These are phyloP conservation scores for Cephalopholis sonnerati DNA, from an alignment of 2,113 vertebrate species.

Conservation along the genomic window DNA sequence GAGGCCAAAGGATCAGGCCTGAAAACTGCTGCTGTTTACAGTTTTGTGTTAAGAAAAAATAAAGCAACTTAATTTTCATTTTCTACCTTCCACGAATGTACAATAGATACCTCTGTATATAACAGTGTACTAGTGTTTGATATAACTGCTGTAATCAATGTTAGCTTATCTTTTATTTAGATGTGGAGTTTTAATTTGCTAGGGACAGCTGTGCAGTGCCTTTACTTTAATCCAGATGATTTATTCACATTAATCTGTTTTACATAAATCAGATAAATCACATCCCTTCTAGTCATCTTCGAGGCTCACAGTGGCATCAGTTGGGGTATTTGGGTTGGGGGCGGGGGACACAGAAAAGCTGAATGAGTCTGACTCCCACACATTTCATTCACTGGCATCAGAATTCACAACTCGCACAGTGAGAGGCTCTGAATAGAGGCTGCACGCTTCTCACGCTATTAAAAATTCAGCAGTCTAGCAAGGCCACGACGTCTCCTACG, in stretches of 20 bases:
- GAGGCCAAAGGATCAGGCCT: not conserved
- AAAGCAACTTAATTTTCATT: not conserved
- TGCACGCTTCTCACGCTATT: conserved; percentile 81
- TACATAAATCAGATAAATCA: conserved; percentile 23
- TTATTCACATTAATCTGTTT: conserved; percentile 18
- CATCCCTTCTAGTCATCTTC: conserved; percentile 41
- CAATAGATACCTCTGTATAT: not conserved
- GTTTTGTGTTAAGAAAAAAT: not conserved
- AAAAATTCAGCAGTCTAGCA: conserved; percentile 89
- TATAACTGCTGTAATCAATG: not conserved
- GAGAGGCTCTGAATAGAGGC: conserved; percentile 79
- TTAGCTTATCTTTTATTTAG: conserved; percentile 10
- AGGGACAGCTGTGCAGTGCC: not conserved
- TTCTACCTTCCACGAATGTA: conserved; percentile 7
- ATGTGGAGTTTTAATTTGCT: conserved; percentile 8
- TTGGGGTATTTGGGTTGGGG: conserved; percentile 70
- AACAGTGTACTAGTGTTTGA: not conserved
- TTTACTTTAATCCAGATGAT: conserved; percentile 1
- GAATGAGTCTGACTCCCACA: conserved; percentile 85
- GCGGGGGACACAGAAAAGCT: conserved; percentile 72
- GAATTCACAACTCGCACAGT: conserved; percentile 83
- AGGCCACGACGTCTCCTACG: conserved; percentile 83
- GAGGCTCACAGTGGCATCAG: conserved; percentile 66
- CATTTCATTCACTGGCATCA: conserved; percentile 87
- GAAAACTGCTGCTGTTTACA: not conserved